phyloP scores from a whole-genome alignment of 1,140 invertebrate species.

The Watersipora subatra region DNA sequence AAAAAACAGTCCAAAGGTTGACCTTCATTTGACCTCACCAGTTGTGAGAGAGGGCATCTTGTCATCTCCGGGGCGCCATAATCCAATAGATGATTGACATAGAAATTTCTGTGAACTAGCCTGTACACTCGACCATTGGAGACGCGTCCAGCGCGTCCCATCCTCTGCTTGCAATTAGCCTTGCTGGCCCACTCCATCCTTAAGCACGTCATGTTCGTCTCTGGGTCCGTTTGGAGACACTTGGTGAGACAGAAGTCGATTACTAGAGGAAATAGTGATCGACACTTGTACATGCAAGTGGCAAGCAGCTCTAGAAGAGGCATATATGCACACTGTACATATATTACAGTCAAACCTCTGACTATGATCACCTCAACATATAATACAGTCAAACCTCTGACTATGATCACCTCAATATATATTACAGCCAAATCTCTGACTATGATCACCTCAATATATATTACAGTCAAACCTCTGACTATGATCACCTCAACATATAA shows the following conservation, averaged over 20 bases:
- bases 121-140: conserved; percentile 72
- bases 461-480: no score
- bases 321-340: not conserved
- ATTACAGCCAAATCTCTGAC: no score
- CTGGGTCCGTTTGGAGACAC: conserved; percentile 54
- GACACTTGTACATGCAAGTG: no score
- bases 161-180: conserved; percentile 72
- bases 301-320: no score
- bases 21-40: not conserved
- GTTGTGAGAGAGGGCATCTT: conserved; percentile 30
- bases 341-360: no score
- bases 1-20: no score
- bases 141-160: conserved; percentile 72
- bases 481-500: no score
- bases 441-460: no score
- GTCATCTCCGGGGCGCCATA: conserved; percentile 37
- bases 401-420: no score
- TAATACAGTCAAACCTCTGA: no score
- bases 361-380: no score
- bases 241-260: conserved; percentile 92
- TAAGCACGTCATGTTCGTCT: conserved; percentile 64
- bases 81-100: conserved; percentile 38
- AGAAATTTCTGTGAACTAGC: conserved; percentile 61
- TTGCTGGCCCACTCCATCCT: conserved; percentile 74
- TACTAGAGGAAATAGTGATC: conserved; percentile 54